These are phyloP conservation scores for Gari tellinella DNA, from an alignment of 2,888 invertebrate genomes.

Conservation along the genomic window DNA sequence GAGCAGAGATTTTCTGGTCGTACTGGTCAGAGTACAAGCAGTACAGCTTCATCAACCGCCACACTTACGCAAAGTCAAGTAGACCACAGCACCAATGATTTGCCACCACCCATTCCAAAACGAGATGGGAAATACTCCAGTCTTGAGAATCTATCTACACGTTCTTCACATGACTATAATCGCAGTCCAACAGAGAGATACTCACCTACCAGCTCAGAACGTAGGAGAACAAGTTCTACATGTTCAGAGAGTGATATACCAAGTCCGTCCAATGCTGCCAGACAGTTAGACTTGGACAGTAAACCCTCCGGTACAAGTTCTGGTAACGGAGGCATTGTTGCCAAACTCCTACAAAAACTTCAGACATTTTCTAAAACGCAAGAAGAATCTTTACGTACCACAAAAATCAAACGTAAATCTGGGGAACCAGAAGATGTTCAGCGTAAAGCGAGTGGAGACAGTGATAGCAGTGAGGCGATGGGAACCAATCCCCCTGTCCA, in stretches of 20 bases:
- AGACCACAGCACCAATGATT: constrained; percentile 54
- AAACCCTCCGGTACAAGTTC: constrained; percentile 47
- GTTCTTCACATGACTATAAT: constrained; percentile 54
- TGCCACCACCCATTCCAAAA: constrained; percentile 60
- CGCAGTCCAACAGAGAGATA: constrained; percentile 64
- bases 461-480: constrained; percentile 67
- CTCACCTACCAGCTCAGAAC: constrained; percentile 63
- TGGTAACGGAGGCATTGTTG: constrained; percentile 65
- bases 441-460: constrained; percentile 69
- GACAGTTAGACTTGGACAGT: constrained; percentile 63
- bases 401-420: constrained; percentile 61
- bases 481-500: constrained; percentile 54
- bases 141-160: constrained; percentile 63
- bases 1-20: constrained; percentile 68
- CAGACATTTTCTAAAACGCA: constrained; percentile 73
- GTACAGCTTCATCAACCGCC: constrained; percentile 55
- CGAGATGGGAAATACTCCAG: constrained; percentile 57
- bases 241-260: constrained; percentile 71
- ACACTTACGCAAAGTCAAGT: constrained; percentile 61
- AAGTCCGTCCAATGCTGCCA: constrained; percentile 44
- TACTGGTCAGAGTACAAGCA: constrained; percentile 54
- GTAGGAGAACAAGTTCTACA: constrained; percentile 65
- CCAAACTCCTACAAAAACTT: constrained; percentile 73
- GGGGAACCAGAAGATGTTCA: constrained; percentile 43
- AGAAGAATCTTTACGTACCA: constrained; percentile 62